These are phyloP conservation scores for Sebastes flavidus DNA, from an alignment of 2,797 vertebrate species.

Conservation along the genomic window DNA sequence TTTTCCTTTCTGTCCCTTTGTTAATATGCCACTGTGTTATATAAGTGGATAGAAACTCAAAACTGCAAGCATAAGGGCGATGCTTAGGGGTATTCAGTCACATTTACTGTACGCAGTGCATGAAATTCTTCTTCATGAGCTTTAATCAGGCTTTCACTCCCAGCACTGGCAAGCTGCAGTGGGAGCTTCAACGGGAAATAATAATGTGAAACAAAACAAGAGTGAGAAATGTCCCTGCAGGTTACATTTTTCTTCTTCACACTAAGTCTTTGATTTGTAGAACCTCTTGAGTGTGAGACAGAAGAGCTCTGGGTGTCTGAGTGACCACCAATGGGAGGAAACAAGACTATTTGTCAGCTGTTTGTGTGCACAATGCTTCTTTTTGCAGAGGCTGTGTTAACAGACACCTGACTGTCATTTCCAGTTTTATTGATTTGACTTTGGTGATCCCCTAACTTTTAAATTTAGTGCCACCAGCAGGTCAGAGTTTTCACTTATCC, in stretches of 20 bases:
- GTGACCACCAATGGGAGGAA: conserved; percentile 19
- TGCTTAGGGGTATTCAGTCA: conserved; percentile 37
- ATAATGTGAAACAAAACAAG: conserved; percentile 28
- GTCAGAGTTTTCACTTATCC: background rate
- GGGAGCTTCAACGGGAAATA: conserved; percentile 33
- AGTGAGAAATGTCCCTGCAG: conserved; percentile 41
- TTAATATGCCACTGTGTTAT: conserved; percentile 15
- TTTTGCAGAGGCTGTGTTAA: conserved; percentile 20
- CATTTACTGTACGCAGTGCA: conserved; percentile 28
- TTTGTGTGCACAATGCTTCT: conserved; percentile 1
- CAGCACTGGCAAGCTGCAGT: conserved; percentile 31
- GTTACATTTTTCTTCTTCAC: conserved; percentile 31
- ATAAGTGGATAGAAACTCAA: conserved; percentile 16
- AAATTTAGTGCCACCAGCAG: no score
- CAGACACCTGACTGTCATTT: conserved; percentile 24
- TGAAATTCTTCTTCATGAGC: conserved; percentile 36
- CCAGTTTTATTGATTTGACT: conserved; percentile 26
- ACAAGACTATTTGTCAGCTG: conserved; percentile 30
- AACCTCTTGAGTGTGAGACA: conserved; percentile 19
- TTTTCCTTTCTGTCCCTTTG: background rate
- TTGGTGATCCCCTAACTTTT: background rate
- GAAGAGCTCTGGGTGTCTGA: conserved; percentile 39
- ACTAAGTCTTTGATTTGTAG: conserved; percentile 26
- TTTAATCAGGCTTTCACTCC: conserved; percentile 42
- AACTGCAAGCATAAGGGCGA: conserved; percentile 22